Base-by-base conservation (phyloP, 2,113 vertebrate species). In the Empidonax traillii region DNA sequence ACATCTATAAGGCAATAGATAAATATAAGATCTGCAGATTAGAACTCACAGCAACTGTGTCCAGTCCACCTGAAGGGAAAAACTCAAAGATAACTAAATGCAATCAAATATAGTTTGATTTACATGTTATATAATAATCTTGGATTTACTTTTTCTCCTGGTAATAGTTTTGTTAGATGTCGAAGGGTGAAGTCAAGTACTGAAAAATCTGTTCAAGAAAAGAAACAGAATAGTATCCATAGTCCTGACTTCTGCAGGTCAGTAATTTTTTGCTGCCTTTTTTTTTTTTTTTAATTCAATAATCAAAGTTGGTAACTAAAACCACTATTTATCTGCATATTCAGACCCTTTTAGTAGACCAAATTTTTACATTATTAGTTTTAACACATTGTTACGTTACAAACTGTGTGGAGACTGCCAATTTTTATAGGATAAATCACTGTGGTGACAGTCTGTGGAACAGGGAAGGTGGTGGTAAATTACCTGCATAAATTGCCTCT, bases 171-270 rank as follows among this genome's bases (percentile, higher is more conserved):
- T 83, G 2, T 52, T n/a, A 20, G 2, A 21, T 12, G 14, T 39
- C 71, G 24, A 84, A 71, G 8, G 10, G 0, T 43, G 37, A 47
- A 73, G 49, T 41, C 12, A 82, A 47, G 30, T 41, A 68, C 11
- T 47, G 46, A 66, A 92, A 81, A 51, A 73, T 27, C 37, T 49
- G 4, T 14, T 2, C 7, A 49, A 76, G 37, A 52, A 76, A 21
- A 6, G 24, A 46, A 74, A 52, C 7, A 46, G 6, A 69, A 37
- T 7, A 7, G 0, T 33, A 51, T 39, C 2, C 5, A 14, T 16
- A 31, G 33, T 21, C 23, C 15, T 85, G 31, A 75, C 3, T 43
- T 68, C 1, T 2, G 5, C 30, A 61, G 10, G 8, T 75, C 2
- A 3, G 12, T 59, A 59, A 8, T 5, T 76, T 89, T 47, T 66